phyloP scores from a whole-genome alignment of 2,888 invertebrate genomes.

The Oscheius onirici region DNA sequence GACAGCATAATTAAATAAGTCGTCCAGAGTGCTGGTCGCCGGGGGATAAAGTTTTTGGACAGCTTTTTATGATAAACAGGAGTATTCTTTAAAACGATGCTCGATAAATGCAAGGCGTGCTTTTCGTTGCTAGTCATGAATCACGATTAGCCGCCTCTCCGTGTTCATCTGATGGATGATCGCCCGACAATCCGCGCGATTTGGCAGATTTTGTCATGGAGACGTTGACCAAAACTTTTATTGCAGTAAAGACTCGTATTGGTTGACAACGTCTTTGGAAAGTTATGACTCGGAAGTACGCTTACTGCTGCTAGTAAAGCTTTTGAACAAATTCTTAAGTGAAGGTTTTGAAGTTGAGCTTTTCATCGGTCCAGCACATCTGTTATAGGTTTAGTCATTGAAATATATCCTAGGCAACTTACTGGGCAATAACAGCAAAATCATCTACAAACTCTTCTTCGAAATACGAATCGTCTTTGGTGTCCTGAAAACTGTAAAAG shows the following conservation, averaged over 20 bases:
- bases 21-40: constrained; percentile 21
- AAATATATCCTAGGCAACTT: constrained; percentile 33
- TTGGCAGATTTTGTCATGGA: neutral
- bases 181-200: constrained; percentile 5
- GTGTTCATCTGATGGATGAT: constrained; percentile 31
- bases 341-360: constrained; percentile 58
- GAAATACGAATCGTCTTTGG: constrained; percentile 33
- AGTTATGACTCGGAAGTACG: constrained; percentile 2
- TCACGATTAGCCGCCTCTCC: constrained; percentile 23
- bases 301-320: constrained; percentile 44
- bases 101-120: constrained; percentile 8
- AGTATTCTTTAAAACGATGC: neutral
- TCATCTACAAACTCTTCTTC: constrained; percentile 64
- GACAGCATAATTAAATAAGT: constrained; percentile 30
- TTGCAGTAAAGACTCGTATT: neutral
- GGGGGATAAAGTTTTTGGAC: constrained; percentile 4
- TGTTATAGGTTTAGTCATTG: constrained; percentile 32
- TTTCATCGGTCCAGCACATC: constrained; percentile 54
- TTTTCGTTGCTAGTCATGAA: constrained; percentile 23
- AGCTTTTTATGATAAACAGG: neutral
- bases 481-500: constrained; percentile 18
- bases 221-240: neutral
- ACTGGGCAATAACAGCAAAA: constrained; percentile 67
- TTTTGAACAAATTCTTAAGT: constrained; percentile 60
- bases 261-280: neutral